Evolutionary conservation across 2,113 vertebrate species (phyloP).

Genomic region (Okapia johnstoni): DNA sequence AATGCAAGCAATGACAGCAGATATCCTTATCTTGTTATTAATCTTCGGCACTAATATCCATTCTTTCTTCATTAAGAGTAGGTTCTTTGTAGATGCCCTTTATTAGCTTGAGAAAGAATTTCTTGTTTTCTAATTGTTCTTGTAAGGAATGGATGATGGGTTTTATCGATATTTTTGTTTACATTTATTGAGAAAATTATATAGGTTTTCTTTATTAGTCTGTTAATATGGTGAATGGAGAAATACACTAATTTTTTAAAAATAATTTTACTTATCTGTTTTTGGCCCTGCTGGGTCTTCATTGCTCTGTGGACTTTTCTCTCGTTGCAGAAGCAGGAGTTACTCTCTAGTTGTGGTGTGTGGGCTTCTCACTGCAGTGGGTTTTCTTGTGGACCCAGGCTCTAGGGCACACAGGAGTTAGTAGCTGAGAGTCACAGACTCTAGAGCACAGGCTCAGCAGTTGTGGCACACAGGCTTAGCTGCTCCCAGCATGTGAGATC

Average conservation of each 20-base stretch:
- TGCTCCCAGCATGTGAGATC: not conserved
- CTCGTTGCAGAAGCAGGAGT: not conserved
- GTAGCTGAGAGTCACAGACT: not conserved
- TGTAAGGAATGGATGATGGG: not conserved
- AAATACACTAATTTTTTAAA: not conserved
- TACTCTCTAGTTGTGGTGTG: not conserved
- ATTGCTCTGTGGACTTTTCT: not conserved
- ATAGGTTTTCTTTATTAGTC: not conserved
- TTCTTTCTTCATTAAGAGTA: not conserved
- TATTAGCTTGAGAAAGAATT: not conserved
- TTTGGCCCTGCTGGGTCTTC: not conserved
- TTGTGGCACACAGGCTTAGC: not conserved
- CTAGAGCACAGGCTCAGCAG: not conserved
- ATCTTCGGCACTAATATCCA: not conserved
- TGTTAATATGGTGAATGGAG: not conserved
- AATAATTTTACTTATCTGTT: not conserved
- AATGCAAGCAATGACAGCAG: not conserved
- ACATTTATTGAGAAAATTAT: not conserved
- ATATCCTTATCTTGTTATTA: not conserved
- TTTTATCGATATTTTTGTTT: not conserved
- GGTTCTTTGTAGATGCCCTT: not conserved
- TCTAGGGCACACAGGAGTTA: not conserved
- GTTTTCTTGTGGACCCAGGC: not conserved
- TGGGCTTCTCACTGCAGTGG: not conserved
- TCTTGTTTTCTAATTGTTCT: not conserved